Evolutionary conservation across 2,113 vertebrate species (phyloP).

Genomic region (Butorides virescens): DNA sequence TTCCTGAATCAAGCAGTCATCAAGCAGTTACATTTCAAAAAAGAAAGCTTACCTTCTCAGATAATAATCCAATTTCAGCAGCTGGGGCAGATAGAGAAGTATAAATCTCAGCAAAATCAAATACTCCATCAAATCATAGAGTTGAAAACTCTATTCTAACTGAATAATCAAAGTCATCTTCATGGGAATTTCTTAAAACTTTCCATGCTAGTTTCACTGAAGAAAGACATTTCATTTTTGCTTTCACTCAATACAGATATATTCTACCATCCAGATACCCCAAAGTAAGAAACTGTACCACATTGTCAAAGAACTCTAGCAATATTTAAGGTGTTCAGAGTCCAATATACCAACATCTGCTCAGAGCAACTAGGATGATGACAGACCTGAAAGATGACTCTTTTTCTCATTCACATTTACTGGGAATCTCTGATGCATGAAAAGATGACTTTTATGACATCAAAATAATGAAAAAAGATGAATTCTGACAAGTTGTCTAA

Average conservation of each 20-base stretch:
- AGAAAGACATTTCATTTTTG: background rate
- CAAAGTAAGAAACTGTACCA: background rate
- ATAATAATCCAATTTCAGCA: background rate
- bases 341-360: background rate
- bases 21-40: background rate
- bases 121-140: background rate
- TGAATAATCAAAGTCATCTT: background rate
- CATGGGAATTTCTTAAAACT: background rate
- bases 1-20: background rate
- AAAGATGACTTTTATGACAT: background rate
- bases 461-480: constrained; percentile 13
- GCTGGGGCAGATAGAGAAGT: background rate
- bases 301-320: background rate
- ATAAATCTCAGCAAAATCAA: constrained; percentile 8
- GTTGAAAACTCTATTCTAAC: background rate
- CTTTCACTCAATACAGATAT: background rate
- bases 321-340: background rate
- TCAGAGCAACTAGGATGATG: background rate
- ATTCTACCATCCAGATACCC: background rate
- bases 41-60: background rate
- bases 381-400: background rate
- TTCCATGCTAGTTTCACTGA: background rate
- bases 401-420: background rate
- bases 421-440: background rate
- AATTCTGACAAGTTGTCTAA: background rate